Base-by-base conservation (phyloP, 2,888 invertebrate species). In the Eustalomyia histrio region DNA sequence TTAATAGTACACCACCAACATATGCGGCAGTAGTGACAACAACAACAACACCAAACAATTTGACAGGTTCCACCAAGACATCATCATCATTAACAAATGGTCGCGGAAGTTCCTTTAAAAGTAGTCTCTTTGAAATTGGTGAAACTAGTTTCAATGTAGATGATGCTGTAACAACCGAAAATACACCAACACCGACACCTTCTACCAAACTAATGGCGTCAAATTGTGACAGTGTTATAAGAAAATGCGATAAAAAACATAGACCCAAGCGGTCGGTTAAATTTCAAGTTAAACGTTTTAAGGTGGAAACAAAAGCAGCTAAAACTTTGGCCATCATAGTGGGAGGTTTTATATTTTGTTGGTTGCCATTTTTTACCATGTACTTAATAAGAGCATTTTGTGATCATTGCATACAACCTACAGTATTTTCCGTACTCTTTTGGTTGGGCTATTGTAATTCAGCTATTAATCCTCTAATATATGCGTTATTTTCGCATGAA, bases 391-490 rank as follows among this genome's bases (percentile, higher is more conserved):
- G 97, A 24, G 97, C 97, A 0, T 98, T 97, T 89, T 97, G 96
- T 89, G 94, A 93, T 16, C 92, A 94, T 72, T 97, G 97, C 90
- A 97, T 97, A 64, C 94, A 95, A 82, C 94, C 95, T 0, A 92
- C 96, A 65, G 93, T 97, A 72, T 98, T 98, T 92, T 96, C 97
- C 17, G 94, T 98, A 57, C 93, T 98, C 52, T 98, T 99, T 91
- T 99, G 99, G 98, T 92, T 99, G 72, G 99, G 99, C 9, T 99
- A 99, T 91, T 97, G 97, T 91, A 99, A 99, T 91, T 97, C 97
- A 4, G 98, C 98, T 50, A 95, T 98, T 85, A 99, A 98, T 90
- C 98, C 98, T 0, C 94, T 97, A 85, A 97, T 98, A 84, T 98
- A 98, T 90, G 98, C 97, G 2, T 93, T 97, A 78, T 98, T 98